These are phyloP conservation scores for Callipepla squamata DNA, from an alignment of 2,113 vertebrate genomes.

Conservation along the genomic window DNA sequence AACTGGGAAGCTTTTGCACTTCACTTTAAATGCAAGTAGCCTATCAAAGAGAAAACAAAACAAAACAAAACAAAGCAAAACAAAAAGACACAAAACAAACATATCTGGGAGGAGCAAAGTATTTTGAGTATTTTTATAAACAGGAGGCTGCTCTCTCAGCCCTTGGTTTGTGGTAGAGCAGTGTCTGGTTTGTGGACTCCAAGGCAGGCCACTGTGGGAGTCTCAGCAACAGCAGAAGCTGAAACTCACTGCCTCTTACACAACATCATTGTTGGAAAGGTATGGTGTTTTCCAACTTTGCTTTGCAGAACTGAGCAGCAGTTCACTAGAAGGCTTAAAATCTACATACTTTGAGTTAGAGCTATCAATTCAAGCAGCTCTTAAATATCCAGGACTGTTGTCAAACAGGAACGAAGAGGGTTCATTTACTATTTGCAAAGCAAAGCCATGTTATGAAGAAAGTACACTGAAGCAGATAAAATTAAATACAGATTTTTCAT, in stretches of 20 bases:
- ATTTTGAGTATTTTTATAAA: not conserved
- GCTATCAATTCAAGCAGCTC: not conserved
- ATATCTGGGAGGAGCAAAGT: not conserved
- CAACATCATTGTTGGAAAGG: not conserved
- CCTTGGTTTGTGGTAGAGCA: accelerated
- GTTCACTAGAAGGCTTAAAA: not conserved
- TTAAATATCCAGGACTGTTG: not conserved
- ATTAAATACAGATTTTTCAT: not conserved
- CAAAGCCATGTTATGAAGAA: not conserved
- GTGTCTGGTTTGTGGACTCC: not conserved
- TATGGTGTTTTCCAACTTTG: not conserved
- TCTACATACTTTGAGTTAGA: not conserved
- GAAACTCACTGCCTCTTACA: not conserved
- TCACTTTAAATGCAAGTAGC: not conserved
- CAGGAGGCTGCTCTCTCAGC: not conserved
- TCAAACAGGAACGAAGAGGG: not conserved
- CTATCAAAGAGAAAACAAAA: too few species aligned
- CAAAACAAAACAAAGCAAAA: too few species aligned
- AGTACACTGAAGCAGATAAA: not conserved
- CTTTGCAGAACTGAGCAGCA: not conserved
- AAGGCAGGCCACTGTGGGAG: not conserved
- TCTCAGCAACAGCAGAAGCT: not conserved
- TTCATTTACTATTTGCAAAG: not conserved
- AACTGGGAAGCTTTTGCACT: not conserved
- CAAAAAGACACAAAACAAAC: too few species aligned